phyloP scores from a whole-genome alignment of 2,888 invertebrate genomes.

The Melipona bicolor region DNA sequence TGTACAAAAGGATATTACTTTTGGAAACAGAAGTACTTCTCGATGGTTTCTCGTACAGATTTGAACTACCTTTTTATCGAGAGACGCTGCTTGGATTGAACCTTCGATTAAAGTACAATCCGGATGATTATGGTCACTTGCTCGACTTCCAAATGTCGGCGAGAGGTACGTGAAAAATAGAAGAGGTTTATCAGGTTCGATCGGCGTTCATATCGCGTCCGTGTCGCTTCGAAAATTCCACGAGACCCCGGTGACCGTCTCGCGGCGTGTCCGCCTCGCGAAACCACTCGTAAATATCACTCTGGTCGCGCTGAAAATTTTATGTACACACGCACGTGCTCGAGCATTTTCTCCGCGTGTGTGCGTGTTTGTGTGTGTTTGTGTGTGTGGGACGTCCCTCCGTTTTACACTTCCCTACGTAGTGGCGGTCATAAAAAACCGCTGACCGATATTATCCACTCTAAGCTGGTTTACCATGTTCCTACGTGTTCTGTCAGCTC shows the following conservation, averaged over 20 bases:
- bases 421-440: slow-evolving; percentile 54
- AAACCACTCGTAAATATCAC: slow-evolving; percentile 33
- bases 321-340: slow-evolving; percentile 27
- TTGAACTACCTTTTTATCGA: neutral
- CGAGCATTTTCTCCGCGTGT: neutral
- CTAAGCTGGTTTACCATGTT: slow-evolving; percentile 45
- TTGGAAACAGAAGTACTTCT: neutral
- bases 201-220: neutral
- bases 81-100: neutral
- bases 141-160: neutral
- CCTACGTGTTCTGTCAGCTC: slow-evolving; percentile 58
- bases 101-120: neutral
- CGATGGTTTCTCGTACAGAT: neutral
- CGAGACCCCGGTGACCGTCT: neutral
- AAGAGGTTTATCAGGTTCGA: neutral
- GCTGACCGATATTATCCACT: slow-evolving; percentile 60
- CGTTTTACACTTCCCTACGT: slow-evolving; percentile 38
- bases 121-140: neutral
- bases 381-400: neutral
- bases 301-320: slow-evolving; percentile 37
- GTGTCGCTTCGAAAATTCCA: slow-evolving; percentile 3
- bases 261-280: neutral
- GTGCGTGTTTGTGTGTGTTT: too few relatives aligned
- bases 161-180: neutral
- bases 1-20: neutral